Percentiles rank a stretch among this genome's conserved stretches.
Conservation (phyloP, 2,888 invertebrate genomes). For the Lydus trimaculatus region DNA sequence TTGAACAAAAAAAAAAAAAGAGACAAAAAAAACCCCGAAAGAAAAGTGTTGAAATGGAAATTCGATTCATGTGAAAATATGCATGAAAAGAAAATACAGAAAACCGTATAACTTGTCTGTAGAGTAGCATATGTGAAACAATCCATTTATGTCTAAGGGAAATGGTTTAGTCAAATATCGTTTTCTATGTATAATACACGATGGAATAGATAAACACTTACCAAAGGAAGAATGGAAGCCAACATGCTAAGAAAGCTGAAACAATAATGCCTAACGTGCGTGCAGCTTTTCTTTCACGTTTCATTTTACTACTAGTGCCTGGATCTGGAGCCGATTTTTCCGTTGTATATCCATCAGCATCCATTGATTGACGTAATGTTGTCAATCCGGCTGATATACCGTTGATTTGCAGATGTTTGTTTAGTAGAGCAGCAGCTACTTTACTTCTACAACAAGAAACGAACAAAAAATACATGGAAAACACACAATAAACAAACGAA, state of each 20-base stretch:
- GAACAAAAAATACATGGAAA: conserved; percentile 14
- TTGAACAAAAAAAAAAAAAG: not conserved
- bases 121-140: not conserved
- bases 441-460: conserved; percentile 71
- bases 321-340: conserved; percentile 61
- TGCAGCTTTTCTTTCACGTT: conserved; percentile 88
- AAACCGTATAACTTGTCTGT: not conserved
- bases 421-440: conserved; percentile 84
- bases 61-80: not conserved
- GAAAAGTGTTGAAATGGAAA: not conserved
- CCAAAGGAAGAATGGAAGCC: conserved; percentile 97
- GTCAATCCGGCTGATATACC: conserved; percentile 76
- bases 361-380: conserved; percentile 61
- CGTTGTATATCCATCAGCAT: conserved; percentile 50
- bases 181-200: not conserved
- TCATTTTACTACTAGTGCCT: conserved; percentile 82
- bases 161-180: not conserved
- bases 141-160: not conserved
- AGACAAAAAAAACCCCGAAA: too few species aligned
- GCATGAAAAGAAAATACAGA: not conserved
- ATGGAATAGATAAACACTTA: conserved; percentile 57
- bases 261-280: conserved; percentile 95
- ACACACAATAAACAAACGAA: conserved; percentile 7
- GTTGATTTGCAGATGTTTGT: conserved; percentile 90
- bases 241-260: conserved; percentile 94